These are phyloP conservation scores for Coenonympha arcania DNA, from an alignment of 2,888 invertebrate species.

Conservation along the genomic window DNA sequence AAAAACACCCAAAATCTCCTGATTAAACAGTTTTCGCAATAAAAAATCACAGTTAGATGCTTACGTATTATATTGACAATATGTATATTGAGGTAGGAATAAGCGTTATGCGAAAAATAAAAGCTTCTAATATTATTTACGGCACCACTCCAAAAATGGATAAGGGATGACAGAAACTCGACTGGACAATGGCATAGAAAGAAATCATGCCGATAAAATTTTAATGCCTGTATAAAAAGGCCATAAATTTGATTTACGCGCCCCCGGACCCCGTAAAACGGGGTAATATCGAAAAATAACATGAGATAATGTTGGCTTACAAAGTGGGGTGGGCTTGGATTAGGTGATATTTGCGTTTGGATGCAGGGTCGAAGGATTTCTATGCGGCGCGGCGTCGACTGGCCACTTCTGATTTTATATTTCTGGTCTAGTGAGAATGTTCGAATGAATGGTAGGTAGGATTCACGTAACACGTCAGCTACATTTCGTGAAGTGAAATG, in stretches of 20 bases:
- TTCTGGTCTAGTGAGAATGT: too few species aligned
- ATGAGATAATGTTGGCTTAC: slow-evolving; percentile 69
- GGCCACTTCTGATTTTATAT: slow-evolving; percentile 10
- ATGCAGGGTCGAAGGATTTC: slow-evolving; percentile 21
- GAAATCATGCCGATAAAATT: slow-evolving; percentile 71
- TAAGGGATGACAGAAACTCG: slow-evolving; percentile 47
- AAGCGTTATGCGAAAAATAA: slow-evolving; percentile 13
- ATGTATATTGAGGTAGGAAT: too few species aligned
- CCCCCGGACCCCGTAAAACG: slow-evolving; percentile 58
- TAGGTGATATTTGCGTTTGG: slow-evolving; percentile 37
- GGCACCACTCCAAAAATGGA: slow-evolving; percentile 22
- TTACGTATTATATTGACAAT: too few species aligned
- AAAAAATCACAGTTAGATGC: too few species aligned
- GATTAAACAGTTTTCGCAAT: too few species aligned
- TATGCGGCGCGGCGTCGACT: too few species aligned
- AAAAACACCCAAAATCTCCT: too few species aligned
- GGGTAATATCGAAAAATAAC: slow-evolving; percentile 73
- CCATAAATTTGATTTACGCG: slow-evolving; percentile 73
- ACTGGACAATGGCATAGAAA: slow-evolving; percentile 64
- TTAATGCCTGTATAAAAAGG: slow-evolving; percentile 72
- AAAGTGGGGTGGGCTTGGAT: slow-evolving; percentile 57
- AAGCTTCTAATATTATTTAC: slow-evolving; percentile 16
- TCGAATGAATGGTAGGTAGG: too few species aligned
- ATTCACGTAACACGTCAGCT: too few species aligned
- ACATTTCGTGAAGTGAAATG: too few species aligned